Base-by-base conservation (phyloP, 2,113 vertebrate species). In the Oreochromis aureus region DNA sequence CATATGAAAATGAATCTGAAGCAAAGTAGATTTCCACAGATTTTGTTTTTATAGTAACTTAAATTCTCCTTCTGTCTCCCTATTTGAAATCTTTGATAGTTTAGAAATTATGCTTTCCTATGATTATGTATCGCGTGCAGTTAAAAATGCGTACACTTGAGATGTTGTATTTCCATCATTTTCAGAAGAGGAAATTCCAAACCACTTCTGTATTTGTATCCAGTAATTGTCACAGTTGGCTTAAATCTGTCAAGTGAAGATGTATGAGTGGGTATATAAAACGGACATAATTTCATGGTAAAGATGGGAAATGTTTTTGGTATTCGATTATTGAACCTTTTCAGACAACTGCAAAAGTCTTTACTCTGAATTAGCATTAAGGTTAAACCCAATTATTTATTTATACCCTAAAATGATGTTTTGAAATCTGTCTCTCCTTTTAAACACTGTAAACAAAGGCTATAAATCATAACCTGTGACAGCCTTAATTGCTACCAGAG, bases 391-490 rank as follows among this genome's bases (percentile, higher is more conserved):
- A 87, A 87, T 95, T 96, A 96, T 96, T 97, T 96, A 95, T 95
- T 86, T 95, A 89, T 94, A 91, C 87, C 92, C 55, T 90, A 85
- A 89, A 95, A 91, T 90, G 86, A 94, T 96, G 96, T 95, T 97
- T 97, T 96, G 91, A 96, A 96, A 96, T 94, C 92, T 91, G 95
- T 92, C 96, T 92, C 92, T 82, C 80, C 83, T 93, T 96, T 96
- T 95, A 97, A 97, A 96, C 95, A 96, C 69, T 93, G 96, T 96
- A 96, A 97, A 96, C 96, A 97, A 96, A 96, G 95, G 94, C 95
- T 89, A 96, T 97, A 94, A 93, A 96, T 97, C 96, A 96, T 96
- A 95, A 96, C 90, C 80, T 82, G 76, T 85, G 95, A 94, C 94
- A 95, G 93, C 91, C 85, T 19, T 96, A 97, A 97, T 96, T 94